Conservation (phyloP, 2,113 vertebrate species). For the Passer domesticus region DNA sequence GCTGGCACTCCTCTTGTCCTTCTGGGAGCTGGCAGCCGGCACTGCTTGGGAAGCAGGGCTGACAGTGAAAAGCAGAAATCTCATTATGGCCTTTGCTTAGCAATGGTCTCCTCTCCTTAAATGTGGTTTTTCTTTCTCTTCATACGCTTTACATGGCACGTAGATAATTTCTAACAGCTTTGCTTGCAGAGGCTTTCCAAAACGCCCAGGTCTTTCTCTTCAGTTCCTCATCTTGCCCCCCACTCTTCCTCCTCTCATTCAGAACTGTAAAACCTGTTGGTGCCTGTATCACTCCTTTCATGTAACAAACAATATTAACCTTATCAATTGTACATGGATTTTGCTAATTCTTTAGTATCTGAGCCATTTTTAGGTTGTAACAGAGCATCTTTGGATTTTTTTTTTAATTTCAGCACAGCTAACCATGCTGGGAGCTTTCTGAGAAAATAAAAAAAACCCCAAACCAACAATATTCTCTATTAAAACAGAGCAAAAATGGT, state of each 20-base stretch:
- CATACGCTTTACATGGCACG: not conserved
- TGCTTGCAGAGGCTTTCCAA: not conserved
- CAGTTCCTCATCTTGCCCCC: not conserved
- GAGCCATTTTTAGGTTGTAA: not conserved
- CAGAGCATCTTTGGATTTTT: not conserved
- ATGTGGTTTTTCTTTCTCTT: not conserved
- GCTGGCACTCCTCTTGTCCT: not conserved
- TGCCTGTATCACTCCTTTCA: not conserved
- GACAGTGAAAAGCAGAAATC: not conserved
- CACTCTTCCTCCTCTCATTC: not conserved
- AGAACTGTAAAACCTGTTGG: not conserved
- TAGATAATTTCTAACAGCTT: not conserved
- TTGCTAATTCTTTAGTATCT: not conserved
- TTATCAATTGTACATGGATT: not conserved
- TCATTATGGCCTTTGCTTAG: not conserved
- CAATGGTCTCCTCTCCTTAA: not conserved
- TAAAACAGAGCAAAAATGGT: not conserved
- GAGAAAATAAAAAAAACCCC: not conserved
- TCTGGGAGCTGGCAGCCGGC: slow-evolving; percentile 14
- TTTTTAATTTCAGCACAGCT: not conserved
- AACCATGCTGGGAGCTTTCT: not conserved
- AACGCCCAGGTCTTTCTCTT: not conserved
- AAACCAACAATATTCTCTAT: not conserved
- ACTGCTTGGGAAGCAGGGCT: not conserved
- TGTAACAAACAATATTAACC: not conserved